A percentile compares a stretch with the other conserved stretches of the same genome.
phyloP scores from a whole-genome alignment of 2,797 vertebrate species.

The Vireo griseus region DNA sequence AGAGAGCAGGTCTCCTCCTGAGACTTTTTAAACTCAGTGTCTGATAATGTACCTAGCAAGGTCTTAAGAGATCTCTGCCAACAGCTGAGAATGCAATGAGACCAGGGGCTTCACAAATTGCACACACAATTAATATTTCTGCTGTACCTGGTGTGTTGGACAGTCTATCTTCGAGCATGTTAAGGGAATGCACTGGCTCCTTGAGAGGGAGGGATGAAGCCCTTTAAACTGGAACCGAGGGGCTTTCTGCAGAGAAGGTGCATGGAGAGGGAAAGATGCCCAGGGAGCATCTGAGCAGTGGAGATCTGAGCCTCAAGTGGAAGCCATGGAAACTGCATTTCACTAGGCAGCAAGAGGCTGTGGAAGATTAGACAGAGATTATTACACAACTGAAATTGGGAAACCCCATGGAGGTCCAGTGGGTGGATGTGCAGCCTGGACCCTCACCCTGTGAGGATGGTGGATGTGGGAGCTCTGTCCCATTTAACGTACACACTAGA shows the following conservation, averaged over 20 bases:
- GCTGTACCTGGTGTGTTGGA: not conserved
- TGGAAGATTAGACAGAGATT: not conserved
- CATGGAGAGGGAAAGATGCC: not conserved
- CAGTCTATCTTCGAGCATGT: accelerated
- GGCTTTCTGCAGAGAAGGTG: not conserved
- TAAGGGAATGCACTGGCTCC: not conserved
- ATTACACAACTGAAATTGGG: not conserved
- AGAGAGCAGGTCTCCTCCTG: not conserved
- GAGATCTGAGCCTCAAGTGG: slow-evolving; percentile 52
- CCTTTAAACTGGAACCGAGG: not conserved
- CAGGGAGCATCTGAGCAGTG: not conserved
- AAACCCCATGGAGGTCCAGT: not conserved
- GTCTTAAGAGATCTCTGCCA: not conserved
- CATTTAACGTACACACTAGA: too few relatives aligned
- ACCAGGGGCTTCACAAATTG: not conserved
- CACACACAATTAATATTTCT: not conserved
- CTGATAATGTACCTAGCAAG: not conserved
- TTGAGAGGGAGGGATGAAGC: not conserved
- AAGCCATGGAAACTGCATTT: slow-evolving; percentile 53
- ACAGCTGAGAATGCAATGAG: not conserved
- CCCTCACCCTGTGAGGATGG: not conserved
- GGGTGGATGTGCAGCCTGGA: not conserved
- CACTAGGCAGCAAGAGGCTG: not conserved
- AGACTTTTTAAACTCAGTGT: not conserved
- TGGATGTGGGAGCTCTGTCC: not conserved